Evolutionary conservation across 2,888 invertebrate species (phyloP), one percentile per base, ranked within the genome.

Genomic region (Saturnia pavonia): DNA sequence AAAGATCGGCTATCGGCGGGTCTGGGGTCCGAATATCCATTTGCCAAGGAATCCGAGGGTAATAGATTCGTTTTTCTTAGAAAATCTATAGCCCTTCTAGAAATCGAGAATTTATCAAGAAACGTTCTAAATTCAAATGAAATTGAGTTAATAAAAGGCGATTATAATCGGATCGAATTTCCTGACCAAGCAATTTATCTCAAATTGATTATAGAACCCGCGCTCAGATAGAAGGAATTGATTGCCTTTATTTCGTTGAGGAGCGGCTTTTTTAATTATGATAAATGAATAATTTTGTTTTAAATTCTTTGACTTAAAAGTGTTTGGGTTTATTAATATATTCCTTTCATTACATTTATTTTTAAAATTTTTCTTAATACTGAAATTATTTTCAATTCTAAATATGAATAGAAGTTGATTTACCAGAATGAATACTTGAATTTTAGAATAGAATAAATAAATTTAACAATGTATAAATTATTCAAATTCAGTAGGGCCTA

Each of bases 11-110:
- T 73, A 74, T 77, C 76, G 76, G 75, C 75, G 74, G 70, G 45
- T 69, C 71, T 60, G 67, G 70, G 74, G 76, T 74, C 77, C 76
- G 74, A 76, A 78, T 77, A 77, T 76, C 78, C 77, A 79, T 78
- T 79, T 76, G 72, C 76, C 71, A 74, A 70, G 72, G 75, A 74
- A 74, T 74, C 72, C 73, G 65, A 72, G 76, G 77, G 78, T 79
- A 78, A 79, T 77, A 77, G 73, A 72, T 54, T 72, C 74, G 74
- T 68, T 72, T 71, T 71, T 69, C 72, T 60, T 51, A 43, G 65
- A 69, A 67, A 72, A 72, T 72, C 67, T 67, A 72, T 72, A 60
- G 48, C 69, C 67, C 25, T 48, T 65, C 45, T 48, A 60, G 72
- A 45, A 71, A 71, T 68, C 68, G 71, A 68, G 48, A 71, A 68